Percentiles rank a stretch among this genome's conserved stretches.
Conservation (phyloP, 1,140 invertebrate species). For the Eupeodes corollae region DNA sequence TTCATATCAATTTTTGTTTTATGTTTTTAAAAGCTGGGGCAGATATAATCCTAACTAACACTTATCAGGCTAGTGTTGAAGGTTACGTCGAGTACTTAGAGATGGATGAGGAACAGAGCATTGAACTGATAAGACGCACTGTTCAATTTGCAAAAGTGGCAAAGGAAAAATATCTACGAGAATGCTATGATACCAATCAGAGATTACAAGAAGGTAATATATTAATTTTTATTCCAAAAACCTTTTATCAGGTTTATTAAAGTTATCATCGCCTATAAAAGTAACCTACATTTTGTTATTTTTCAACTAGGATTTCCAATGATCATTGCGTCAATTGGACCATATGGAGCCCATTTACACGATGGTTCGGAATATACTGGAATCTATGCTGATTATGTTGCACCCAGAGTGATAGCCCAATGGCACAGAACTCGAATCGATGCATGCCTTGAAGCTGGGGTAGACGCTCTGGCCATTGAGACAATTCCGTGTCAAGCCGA, state of each 20-base stretch:
- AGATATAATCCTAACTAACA: slow-evolving; percentile 74
- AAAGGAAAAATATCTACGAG: slow-evolving; percentile 27
- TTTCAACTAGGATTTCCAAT: slow-evolving; percentile 38
- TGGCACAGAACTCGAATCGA: slow-evolving; percentile 76
- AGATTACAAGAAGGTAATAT: slow-evolving; percentile 19
- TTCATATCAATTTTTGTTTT: no score
- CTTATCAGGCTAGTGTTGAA: slow-evolving; percentile 76
- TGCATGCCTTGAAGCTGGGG: slow-evolving; percentile 62
- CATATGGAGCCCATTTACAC: slow-evolving; percentile 76
- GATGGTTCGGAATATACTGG: slow-evolving; percentile 88
- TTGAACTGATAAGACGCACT: slow-evolving; percentile 57
- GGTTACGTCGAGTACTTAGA: slow-evolving; percentile 64
- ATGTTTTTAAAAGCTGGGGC: slow-evolving; percentile 58
- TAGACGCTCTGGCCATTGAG: slow-evolving; percentile 77
- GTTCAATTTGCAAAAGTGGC: slow-evolving; percentile 50
- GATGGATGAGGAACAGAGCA: slow-evolving; percentile 49
- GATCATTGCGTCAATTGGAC: slow-evolving; percentile 77
- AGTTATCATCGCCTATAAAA: no score
- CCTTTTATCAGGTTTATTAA: no score
- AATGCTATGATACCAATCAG: slow-evolving; percentile 23
- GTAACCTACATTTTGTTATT: no score
- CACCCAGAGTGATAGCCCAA: slow-evolving; percentile 54
- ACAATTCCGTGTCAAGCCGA: slow-evolving; percentile 79
- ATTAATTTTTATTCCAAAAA: no score
- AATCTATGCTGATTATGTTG: slow-evolving; percentile 60